Conservation (phyloP, 2,797 vertebrate genomes). For the Spinus pinus region DNA sequence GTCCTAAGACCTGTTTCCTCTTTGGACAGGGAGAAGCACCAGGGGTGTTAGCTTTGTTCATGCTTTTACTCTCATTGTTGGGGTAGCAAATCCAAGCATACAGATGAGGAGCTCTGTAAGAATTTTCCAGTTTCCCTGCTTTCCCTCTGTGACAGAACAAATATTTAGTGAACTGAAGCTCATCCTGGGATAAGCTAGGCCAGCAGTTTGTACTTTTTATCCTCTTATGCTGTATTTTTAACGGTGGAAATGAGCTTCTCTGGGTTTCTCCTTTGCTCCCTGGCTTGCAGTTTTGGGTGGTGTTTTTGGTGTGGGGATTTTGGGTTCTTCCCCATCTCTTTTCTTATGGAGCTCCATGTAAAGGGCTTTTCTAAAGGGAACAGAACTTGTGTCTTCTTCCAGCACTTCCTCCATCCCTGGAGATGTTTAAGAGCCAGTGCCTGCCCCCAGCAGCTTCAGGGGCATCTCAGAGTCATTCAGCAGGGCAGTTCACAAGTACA, state of each 20-base stretch:
- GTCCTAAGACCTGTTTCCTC: not conserved
- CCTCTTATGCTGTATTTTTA: not conserved
- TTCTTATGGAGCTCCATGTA: not conserved
- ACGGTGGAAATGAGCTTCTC: not conserved
- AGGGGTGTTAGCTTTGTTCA: not conserved
- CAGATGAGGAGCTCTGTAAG: not conserved
- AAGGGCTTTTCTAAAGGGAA: not conserved
- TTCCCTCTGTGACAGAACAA: not conserved
- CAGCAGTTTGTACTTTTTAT: not conserved
- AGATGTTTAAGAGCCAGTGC: not conserved
- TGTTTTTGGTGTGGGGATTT: not conserved
- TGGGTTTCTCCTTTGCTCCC: not conserved
- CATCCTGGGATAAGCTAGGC: not conserved
- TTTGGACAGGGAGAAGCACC: not conserved
- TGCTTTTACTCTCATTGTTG: not conserved
- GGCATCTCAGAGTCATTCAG: not conserved
- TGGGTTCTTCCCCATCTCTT: not conserved
- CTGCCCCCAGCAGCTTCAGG: not conserved
- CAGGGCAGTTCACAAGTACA: not conserved
- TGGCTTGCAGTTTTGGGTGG: not conserved
- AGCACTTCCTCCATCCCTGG: rapidly evolving
- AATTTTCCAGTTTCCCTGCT: not conserved
- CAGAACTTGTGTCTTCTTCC: not conserved
- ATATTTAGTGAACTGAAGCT: not conserved
- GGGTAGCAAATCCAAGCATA: not conserved